Evolutionary conservation across 2,113 vertebrate genomes (phyloP).

Genomic region (Columbina picui): DNA sequence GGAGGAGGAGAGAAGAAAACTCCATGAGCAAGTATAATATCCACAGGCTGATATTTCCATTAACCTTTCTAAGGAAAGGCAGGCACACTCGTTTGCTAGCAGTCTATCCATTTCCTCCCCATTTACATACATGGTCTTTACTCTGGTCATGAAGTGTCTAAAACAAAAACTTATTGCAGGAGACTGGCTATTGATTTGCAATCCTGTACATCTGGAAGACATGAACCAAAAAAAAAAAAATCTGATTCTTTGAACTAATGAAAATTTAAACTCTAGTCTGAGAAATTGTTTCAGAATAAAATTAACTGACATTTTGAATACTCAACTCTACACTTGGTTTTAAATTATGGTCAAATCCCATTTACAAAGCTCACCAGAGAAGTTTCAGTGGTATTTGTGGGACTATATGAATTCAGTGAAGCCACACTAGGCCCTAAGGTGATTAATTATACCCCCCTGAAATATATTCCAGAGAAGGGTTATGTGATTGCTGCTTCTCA

Average conservation of each 20-base stretch:
- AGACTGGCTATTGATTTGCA: slow-evolving; percentile 15
- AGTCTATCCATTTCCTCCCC: not conserved
- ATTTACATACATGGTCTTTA: not conserved
- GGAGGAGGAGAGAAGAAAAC: not conserved
- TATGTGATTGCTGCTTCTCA: not conserved
- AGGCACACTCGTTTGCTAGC: not conserved
- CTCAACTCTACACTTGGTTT: not conserved
- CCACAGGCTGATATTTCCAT: not conserved
- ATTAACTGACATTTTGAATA: not conserved
- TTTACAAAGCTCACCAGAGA: not conserved
- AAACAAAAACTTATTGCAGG: not conserved
- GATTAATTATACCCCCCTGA: not conserved
- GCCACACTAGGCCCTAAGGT: not conserved
- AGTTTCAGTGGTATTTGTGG: not conserved
- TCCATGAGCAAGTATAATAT: not conserved
- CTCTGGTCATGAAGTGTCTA: not conserved
- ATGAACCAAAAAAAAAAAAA: not conserved
- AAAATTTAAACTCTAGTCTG: not conserved
- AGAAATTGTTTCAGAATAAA: slow-evolving; percentile 4
- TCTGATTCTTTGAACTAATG: not conserved
- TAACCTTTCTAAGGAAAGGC: slow-evolving; percentile 10
- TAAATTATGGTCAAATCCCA: not conserved
- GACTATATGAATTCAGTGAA: not conserved
- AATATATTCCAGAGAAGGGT: not conserved
- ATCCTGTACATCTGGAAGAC: slow-evolving; percentile 31